Evolutionary conservation across 2,113 vertebrate species (phyloP), one percentile per base, ranked within the genome.

Genomic region (Ptilonorhynchus violaceus): DNA sequence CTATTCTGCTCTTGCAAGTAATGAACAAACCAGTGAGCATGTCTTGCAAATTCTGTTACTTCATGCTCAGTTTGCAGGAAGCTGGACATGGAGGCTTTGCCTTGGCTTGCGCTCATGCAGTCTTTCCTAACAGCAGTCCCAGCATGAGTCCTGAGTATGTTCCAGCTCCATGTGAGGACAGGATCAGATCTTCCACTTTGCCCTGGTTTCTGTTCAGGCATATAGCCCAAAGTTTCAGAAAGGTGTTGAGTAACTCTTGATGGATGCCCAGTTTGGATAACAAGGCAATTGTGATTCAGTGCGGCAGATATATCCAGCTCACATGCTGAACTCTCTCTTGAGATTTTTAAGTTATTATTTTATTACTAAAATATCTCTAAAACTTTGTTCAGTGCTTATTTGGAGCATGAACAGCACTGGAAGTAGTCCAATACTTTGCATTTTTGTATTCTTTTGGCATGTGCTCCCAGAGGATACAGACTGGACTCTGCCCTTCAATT

Each of bases 211-310:
- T 49, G 25, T 92, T 83, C 31, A 83, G 83, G 91, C 62, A 62
- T 13, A 35, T 13, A 76, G 68, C 56, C 55, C 68, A 39, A 62
- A 49, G 39, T 59, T 67, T 63, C 84, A 78, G 69, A 41, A 70
- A 70, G 59, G n/a, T 49, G 59, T 96, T 96, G 92, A 86, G 84
- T 92, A 97, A 86, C 19, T 69, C 46, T 66, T 79, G 81, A 89
- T 2, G 4, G 17, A 66, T 89, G n/a, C 39, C n/a, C 62, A 6
- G 37, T 59, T 56, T 67, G 11, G 18, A 58, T 60, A 80, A 72
- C 20, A 28, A 92, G 28, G 59, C 59, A 81, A 37, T 19, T 5
- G 0, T 62, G 63, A 95, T 60, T 91, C 83, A 64, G 33, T 11
- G 19, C 28, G 60, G 66, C 39, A 92, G 47, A 74, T 39, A 20